These are phyloP conservation scores for Echinops telfairi DNA, from an alignment of 2,113 vertebrate genomes.

Conservation along the genomic window DNA sequence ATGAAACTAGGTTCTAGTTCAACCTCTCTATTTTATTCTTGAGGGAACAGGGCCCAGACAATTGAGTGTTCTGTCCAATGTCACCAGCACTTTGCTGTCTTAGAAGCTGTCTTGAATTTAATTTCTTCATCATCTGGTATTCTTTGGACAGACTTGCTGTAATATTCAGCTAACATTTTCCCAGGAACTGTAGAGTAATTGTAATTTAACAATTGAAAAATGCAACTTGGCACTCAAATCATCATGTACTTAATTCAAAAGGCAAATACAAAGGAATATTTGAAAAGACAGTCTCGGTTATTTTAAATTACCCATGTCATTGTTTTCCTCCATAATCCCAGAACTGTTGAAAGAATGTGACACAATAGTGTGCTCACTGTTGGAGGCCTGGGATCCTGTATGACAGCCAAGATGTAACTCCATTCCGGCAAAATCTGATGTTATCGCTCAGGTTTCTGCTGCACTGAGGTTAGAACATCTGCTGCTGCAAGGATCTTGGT, in stretches of 20 bases:
- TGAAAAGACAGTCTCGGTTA: neutral
- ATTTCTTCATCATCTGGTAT: neutral
- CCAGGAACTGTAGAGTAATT: constrained; percentile 23
- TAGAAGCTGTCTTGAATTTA: neutral
- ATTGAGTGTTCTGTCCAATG: neutral
- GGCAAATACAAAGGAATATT: constrained; percentile 33
- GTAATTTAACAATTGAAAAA: constrained; percentile 61
- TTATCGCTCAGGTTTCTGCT: constrained; percentile 70
- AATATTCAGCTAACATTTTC: constrained; percentile 19
- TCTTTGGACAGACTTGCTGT: constrained; percentile 22
- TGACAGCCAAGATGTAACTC: constrained; percentile 64
- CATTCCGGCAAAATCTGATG: constrained; percentile 56
- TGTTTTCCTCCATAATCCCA: constrained; percentile 38
- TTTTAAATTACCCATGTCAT: constrained; percentile 53
- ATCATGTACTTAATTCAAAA: constrained; percentile 65
- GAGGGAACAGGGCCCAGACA: neutral
- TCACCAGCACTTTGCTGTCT: neutral
- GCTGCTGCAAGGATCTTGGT: constrained; percentile 57
- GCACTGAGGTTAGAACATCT: constrained; percentile 66
- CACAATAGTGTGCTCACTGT: constrained; percentile 22
- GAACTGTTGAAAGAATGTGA: constrained; percentile 65
- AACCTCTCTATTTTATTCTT: neutral
- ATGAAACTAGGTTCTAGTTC: neutral
- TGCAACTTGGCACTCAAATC: constrained; percentile 15
- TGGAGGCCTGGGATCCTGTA: constrained; percentile 42